Evolutionary conservation across 2,888 invertebrate genomes (phyloP), one percentile per base, ranked within the genome.

Genomic region (Microplitis deprimator): DNA sequence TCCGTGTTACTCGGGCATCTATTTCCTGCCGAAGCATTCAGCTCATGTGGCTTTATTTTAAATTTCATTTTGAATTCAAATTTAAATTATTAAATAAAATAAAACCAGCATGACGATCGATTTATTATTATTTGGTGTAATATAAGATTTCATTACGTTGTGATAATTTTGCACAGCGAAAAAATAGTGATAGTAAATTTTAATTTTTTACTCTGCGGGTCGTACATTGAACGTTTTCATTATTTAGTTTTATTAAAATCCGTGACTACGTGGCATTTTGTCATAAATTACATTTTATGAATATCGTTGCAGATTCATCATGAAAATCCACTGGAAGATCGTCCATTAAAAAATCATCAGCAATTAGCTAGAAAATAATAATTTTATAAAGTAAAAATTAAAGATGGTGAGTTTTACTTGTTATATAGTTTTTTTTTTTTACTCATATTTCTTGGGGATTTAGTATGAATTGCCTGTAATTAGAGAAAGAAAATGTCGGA

Each of bases 341-440:
- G 60, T 41, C 68, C 39, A 68, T 68, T 39, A 40, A 16, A 40
- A 16, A 50, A 50, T 50, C 50, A 50, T 50, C 50, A 50, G 8
- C 50, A 40, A 17, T 68, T n/a, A 20, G 40, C 40, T 68, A 17
- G 40, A 40, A 50, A 68, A 41, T 38, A 50, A 50, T 50, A 50
- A 50, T 50, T 50, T 13, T 39, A 39, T 38, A 8, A n/a, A 17
- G 29, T 59, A 76, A 71, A 65, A 64, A 59, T 75, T 67, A 38
- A 76, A 76, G 59, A 71, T 76, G 76, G 71, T 71, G 50, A 76
- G 76, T 70, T 68, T 7, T 61, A 16, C 39, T 8, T 20, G 7
- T 59, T 29, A 41, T 10, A 13, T 29, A 29, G 16, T 70, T 60
- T 70, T 13, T 70, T n/a, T 6, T 64, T 73, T 17, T 40, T 72